phyloP scores from a whole-genome alignment of 1,140 invertebrate genomes.

The Lethrus apterus region DNA sequence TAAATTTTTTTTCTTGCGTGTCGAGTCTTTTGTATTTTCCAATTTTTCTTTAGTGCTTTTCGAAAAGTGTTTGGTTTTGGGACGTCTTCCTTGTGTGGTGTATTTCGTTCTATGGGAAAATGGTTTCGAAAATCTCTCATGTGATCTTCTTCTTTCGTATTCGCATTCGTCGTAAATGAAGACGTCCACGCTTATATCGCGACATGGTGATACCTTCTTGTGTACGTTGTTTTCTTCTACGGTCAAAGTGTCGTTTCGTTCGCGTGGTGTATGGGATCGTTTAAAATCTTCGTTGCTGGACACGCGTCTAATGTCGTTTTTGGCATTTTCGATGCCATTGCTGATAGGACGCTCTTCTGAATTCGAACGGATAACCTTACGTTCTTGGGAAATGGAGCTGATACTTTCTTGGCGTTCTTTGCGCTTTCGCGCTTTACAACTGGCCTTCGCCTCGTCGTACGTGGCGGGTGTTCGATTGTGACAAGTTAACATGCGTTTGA shows the following conservation, averaged over 20 bases:
- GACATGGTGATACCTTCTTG: conserved; percentile 30
- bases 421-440: conserved; percentile 53
- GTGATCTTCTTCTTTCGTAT: conserved; percentile 40
- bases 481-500: conserved; percentile 25
- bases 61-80: conserved; percentile 28
- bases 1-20: conserved; percentile 5
- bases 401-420: conserved; percentile 67
- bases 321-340: conserved; percentile 37
- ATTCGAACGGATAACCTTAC: conserved; percentile 69
- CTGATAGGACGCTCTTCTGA: conserved; percentile 54
- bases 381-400: conserved; percentile 57
- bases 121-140: conserved; percentile 51
- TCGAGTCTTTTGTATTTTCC: conserved; percentile 8
- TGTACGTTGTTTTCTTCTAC: conserved; percentile 17
- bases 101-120: conserved; percentile 44
- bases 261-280: conserved; percentile 44
- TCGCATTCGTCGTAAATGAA: conserved; percentile 32
- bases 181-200: conserved; percentile 14
- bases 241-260: conserved; percentile 29
- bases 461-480: conserved; percentile 20
- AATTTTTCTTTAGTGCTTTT: conserved; percentile 18
- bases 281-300: conserved; percentile 60
- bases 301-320: conserved; percentile 49
- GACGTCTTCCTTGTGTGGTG: conserved; percentile 25
- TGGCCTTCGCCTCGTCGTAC: conserved; percentile 35